Evolutionary conservation across 2,113 vertebrate genomes (phyloP).

Genomic region (Zingel zingel): DNA sequence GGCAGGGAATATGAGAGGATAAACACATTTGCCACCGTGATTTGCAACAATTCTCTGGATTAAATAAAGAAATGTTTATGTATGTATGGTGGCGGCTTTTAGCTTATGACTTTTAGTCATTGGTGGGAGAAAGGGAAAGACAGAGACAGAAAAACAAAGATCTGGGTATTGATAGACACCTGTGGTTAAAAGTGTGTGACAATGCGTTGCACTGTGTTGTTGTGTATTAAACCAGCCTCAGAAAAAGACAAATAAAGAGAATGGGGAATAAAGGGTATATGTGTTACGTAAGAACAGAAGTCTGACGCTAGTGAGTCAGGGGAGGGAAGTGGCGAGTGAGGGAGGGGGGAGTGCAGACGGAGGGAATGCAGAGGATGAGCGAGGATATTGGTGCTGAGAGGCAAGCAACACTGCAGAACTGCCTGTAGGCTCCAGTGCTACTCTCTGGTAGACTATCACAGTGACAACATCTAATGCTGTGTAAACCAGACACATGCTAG

Average conservation of each 20-base stretch:
- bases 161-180: slow-evolving; percentile 26
- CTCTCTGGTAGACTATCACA: slow-evolving; percentile 41
- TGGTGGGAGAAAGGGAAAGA: slow-evolving; percentile 5
- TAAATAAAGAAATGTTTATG: slow-evolving; percentile 18
- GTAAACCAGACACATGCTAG: slow-evolving; percentile 34
- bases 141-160: slow-evolving; percentile 16
- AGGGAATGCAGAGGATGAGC: slow-evolving; percentile 67
- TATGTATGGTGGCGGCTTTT: neutral
- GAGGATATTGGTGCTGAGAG: slow-evolving; percentile 41
- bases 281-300: slow-evolving; percentile 61
- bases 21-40: slow-evolving; percentile 4
- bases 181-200: slow-evolving; percentile 4
- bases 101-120: slow-evolving; percentile 9
- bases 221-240: slow-evolving; percentile 32
- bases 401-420: slow-evolving; percentile 59
- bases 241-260: slow-evolving; percentile 29
- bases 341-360: slow-evolving; percentile 38
- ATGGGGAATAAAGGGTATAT: slow-evolving; percentile 22
- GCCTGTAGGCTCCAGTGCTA: slow-evolving; percentile 31
- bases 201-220: slow-evolving; percentile 16
- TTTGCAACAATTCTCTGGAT: slow-evolving; percentile 1
- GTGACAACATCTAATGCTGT: slow-evolving; percentile 38
- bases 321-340: slow-evolving; percentile 13
- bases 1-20: slow-evolving; percentile 14
- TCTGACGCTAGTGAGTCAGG: slow-evolving; percentile 43